Evolutionary conservation across 2,888 invertebrate genomes (phyloP).

Genomic region (Perdita meconis): DNA sequence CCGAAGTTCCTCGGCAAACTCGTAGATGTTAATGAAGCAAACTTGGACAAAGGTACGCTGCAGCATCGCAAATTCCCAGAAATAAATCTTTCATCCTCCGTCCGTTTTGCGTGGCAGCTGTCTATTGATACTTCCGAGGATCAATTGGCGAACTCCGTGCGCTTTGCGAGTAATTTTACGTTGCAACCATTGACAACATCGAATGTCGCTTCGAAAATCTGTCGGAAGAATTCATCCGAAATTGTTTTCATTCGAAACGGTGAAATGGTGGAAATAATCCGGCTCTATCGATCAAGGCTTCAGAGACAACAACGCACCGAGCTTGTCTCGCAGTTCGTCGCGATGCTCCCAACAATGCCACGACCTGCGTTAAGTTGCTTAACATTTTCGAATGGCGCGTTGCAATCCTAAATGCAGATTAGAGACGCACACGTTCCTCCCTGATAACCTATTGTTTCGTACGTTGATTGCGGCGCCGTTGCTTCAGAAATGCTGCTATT

Average conservation of each 20-base stretch:
- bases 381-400: constrained; percentile 72
- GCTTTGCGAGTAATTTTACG: neutral
- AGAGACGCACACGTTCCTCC: constrained; percentile 73
- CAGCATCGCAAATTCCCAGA: no score
- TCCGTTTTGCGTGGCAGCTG: no score
- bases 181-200: neutral
- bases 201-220: neutral
- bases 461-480: constrained; percentile 57
- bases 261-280: constrained; percentile 46
- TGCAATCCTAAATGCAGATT: constrained; percentile 74
- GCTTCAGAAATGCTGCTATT: constrained; percentile 22
- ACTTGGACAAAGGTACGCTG: no score
- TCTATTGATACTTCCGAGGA: no score
- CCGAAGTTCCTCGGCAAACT: no score
- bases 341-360: constrained; percentile 54
- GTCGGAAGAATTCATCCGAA: constrained; percentile 23
- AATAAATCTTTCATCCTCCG: no score
- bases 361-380: constrained; percentile 51
- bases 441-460: constrained; percentile 75
- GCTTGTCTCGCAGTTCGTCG: constrained; percentile 18
- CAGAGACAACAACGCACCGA: constrained; percentile 33
- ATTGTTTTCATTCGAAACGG: constrained; percentile 48
- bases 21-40: no score
- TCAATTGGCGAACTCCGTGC: neutral
- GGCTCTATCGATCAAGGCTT: constrained; percentile 59